Base-by-base conservation (phyloP, 2,888 invertebrate species). In the Blastobasis lacticolella region DNA sequence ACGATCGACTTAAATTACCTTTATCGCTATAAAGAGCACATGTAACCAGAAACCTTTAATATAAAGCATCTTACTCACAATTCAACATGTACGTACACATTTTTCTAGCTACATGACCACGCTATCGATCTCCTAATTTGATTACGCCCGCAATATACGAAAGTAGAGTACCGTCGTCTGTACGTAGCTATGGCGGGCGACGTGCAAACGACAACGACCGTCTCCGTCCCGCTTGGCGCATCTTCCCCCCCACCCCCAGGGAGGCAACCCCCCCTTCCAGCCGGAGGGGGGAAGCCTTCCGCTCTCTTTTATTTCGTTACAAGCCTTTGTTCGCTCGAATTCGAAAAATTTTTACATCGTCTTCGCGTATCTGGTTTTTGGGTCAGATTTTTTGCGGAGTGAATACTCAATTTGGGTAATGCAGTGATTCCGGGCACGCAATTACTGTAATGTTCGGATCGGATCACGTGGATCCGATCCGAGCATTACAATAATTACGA, bases 261-360 rank as follows among this genome's bases (percentile, higher is more conserved):
- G 51, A 51, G 61, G 61, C 60, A 61, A 64, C 63, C 57, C 54
- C 60, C 64, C 64, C 56, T 52, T 38, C 44, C 44, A 48, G 49
- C 41, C n/a, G 42, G 6, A 41, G 49, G 38, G 40, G 41, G 44
- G 43, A 46, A 56, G 57, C 59, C 52, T 55, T 54, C 56, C 57
- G 48, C 36, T 48, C 58, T 67, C 65, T 71, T 69, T 72, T 72
- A 74, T 74, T 70, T 61, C 64, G 61, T 48, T 64, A 61, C 66
- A 60, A 61, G 67, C 72, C 74, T 76, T 78, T 77, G 76, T 79
- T 78, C 75, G 60, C 47, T 53, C 55, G 56, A 57, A 57, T 51
- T 51, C 51, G 50, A 54, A 61, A 53, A 55, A 53, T 49, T 53
- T 55, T 53, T 44, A 54, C 55, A 58, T 57, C 59, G 56, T 64